Conservation (phyloP, 2,797 vertebrate genomes). For the Platyrinchus mystaceus region DNA sequence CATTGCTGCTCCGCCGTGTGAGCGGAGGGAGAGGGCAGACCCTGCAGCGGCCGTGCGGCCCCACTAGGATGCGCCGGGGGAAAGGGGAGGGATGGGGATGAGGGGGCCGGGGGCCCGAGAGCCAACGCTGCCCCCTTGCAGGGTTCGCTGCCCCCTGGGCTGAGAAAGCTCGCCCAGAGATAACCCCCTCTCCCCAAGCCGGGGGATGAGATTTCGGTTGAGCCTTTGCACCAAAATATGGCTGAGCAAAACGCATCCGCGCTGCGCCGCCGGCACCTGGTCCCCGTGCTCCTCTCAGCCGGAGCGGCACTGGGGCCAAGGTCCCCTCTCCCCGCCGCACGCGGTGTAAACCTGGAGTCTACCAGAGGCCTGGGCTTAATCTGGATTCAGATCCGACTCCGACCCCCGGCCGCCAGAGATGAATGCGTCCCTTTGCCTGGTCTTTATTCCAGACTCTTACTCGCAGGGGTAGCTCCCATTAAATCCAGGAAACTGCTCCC, state of each 20-base stretch:
- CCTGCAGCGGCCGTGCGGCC: not conserved
- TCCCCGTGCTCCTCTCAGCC: not conserved
- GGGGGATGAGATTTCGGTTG: not conserved
- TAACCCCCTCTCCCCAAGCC: not conserved
- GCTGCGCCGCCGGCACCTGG: not conserved
- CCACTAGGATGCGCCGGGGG: not conserved
- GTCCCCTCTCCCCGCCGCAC: not conserved
- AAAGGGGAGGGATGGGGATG: not conserved
- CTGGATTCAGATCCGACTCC: conserved; percentile 6
- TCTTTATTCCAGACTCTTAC: conserved; percentile 42
- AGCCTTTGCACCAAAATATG: not conserved
- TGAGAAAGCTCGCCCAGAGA: not conserved
- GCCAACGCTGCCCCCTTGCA: not conserved
- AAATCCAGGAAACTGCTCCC: conserved; percentile 63
- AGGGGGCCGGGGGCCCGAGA: not conserved
- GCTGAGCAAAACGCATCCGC: not conserved
- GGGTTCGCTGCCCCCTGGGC: not conserved
- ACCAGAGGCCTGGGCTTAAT: not conserved
- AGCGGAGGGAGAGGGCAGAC: not conserved
- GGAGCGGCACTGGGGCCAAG: too few relatives aligned
- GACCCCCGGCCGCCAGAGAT: not conserved
- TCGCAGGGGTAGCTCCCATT: conserved; percentile 45
- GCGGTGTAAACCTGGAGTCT: not conserved
- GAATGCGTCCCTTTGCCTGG: conserved; percentile 24
- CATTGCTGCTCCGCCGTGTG: not conserved